Conservation (phyloP, 2,888 invertebrate species). For the Ectemnius cavifrons region DNA sequence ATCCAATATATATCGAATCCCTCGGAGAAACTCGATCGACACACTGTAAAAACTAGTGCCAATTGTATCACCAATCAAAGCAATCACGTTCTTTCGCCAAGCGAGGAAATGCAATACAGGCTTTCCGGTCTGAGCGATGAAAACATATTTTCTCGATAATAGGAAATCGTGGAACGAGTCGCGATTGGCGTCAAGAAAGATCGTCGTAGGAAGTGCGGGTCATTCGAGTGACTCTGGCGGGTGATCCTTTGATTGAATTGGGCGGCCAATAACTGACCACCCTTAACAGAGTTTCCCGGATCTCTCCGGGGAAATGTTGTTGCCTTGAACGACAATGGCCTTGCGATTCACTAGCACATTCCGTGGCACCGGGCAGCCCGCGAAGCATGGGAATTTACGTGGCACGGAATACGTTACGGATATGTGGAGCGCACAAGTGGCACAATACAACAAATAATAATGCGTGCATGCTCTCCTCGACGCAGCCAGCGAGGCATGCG, state of each 20-base stretch:
- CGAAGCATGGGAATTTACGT: background rate
- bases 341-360: constrained; percentile 37
- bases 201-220: constrained; percentile 13
- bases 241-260: constrained; percentile 70
- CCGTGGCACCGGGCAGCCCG: constrained; percentile 7
- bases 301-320: constrained; percentile 63
- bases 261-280: constrained; percentile 67
- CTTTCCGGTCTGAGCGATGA: constrained; percentile 15
- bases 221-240: constrained; percentile 40
- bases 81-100: too few relatives aligned
- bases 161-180: constrained; percentile 18
- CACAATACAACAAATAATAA: constrained; percentile 2
- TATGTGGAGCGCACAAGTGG: background rate
- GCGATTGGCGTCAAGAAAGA: too few relatives aligned
- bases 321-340: constrained; percentile 46
- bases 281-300: constrained; percentile 59
- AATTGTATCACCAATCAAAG: too few relatives aligned
- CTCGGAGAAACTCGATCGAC: too few relatives aligned
- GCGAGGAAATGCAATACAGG: constrained; percentile 31
- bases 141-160: constrained; percentile 43
- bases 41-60: too few relatives aligned
- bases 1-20: too few relatives aligned
- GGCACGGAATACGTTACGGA: background rate
- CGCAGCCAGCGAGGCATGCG: too few relatives aligned
- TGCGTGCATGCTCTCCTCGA: too few relatives aligned